A percentile compares a stretch with the other conserved stretches of the same genome.
Evolutionary conservation across 2,113 vertebrate species (phyloP).

Genomic region (Hypanus sabinus): DNA sequence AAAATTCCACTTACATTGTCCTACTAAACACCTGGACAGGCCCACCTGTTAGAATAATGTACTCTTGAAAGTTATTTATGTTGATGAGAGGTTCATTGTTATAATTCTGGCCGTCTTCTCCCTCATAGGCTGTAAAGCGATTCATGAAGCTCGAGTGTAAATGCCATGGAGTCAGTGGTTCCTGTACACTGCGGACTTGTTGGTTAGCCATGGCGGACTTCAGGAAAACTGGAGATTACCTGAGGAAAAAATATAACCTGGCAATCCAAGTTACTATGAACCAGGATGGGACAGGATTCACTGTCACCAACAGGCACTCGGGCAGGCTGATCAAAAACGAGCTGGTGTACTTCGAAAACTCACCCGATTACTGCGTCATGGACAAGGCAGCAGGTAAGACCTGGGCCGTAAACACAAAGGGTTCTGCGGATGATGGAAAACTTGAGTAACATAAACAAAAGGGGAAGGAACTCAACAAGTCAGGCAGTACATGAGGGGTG

Average conservation of each 20-base stretch:
- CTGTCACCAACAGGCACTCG: constrained; percentile 87
- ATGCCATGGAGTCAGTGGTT: constrained; percentile 92
- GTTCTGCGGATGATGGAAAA: too few species aligned
- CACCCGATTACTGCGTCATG: constrained; percentile 90
- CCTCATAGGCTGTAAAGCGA: constrained; percentile 79
- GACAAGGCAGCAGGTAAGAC: constrained; percentile 89
- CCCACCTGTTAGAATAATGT: not conserved
- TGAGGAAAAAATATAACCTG: constrained; percentile 85
- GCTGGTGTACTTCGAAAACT: constrained; percentile 96
- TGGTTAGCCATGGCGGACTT: constrained; percentile 95
- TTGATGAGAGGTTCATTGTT: not conserved
- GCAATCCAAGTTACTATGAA: constrained; percentile 95
- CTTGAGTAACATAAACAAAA: too few species aligned
- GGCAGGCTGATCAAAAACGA: constrained; percentile 88
- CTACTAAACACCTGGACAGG: not conserved
- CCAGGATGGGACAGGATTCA: constrained; percentile 89
- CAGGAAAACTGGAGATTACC: constrained; percentile 86
- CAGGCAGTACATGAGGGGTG: too few species aligned
- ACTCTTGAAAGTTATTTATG: not conserved
- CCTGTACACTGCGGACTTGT: constrained; percentile 90
- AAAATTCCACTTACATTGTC: not conserved
- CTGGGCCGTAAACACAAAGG: too few species aligned
- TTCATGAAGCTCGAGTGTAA: constrained; percentile 97
- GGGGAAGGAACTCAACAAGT: too few species aligned
- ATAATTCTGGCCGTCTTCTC: constrained; percentile 19